Percentiles rank a stretch among this genome's conserved stretches.
Conservation (phyloP, 2,888 invertebrate genomes). For the Phaedon cochleariae region DNA sequence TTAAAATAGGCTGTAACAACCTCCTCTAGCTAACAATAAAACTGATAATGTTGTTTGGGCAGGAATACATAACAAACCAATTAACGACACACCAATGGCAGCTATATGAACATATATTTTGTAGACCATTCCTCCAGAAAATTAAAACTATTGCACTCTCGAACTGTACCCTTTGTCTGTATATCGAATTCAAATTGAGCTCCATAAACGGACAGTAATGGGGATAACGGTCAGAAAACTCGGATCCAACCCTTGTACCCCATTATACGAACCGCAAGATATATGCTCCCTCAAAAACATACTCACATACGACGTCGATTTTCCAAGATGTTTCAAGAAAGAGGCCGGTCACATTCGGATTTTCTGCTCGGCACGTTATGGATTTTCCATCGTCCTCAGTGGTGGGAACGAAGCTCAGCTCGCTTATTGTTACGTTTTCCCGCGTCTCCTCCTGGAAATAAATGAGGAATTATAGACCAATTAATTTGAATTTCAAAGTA, state of each 20-base stretch:
- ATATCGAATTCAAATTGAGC: too few relatives aligned
- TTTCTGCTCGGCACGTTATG: constrained; percentile 89
- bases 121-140: too few relatives aligned
- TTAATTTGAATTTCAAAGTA: constrained; percentile 54
- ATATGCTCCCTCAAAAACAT: constrained; percentile 41
- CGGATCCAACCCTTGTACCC: not conserved
- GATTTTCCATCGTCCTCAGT: constrained; percentile 90
- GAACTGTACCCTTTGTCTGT: not conserved
- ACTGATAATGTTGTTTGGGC: too few relatives aligned
- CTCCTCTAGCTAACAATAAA: too few relatives aligned
- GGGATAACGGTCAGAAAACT: not conserved
- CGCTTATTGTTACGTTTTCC: constrained; percentile 85
- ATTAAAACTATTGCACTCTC: not conserved
- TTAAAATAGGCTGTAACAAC: too few relatives aligned
- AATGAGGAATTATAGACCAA: constrained; percentile 52
- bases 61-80: too few relatives aligned
- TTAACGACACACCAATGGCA: too few relatives aligned
- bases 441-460: constrained; percentile 77
- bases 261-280: not conserved
- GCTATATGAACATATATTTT: too few relatives aligned
- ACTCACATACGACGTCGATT: constrained; percentile 91
- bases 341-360: constrained; percentile 87
- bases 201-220: not conserved
- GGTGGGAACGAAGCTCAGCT: constrained; percentile 87
- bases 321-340: constrained; percentile 86